Evolutionary conservation across 2,113 vertebrate species (phyloP), one percentile per base, ranked within the genome.

Genomic region (Daboia siamensis): DNA sequence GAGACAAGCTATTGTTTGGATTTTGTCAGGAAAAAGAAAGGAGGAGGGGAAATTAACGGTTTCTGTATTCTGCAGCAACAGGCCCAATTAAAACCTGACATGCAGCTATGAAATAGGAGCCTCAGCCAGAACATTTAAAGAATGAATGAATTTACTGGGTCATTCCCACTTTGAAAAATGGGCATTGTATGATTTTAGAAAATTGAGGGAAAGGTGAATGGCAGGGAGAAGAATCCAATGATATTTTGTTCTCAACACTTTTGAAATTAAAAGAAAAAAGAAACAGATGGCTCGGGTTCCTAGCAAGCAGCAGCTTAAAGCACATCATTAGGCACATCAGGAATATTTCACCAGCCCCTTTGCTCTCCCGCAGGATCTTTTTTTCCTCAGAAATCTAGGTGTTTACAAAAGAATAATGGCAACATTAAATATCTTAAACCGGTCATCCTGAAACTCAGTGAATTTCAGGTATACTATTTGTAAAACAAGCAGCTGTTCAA

Each of bases 261-360:
- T 80, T 39, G 69, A 80, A 80, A 80, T 80, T 80, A 39, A 93
- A 48, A 91, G 92, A 56, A 15, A 94, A 61, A 93, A 85, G 93
- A 95, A 93, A 92, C 91, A 94, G 94, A 95, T 93, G 89, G 93
- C 95, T 91, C 74, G 92, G 93, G 44, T 21, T 94, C 87, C 91
- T 90, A 95, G 92, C 59, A 94, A 90, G 91, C 93, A 95, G 91
- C 86, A 94, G 74, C 94, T 93, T 93, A 89, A 94, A 95, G 52
- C 17, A 39, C 17, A 80, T 80, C 69, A 80, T 80, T 80, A 80
- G 6, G 33, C 33, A 39, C 33, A 8, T 80, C 2, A 15, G 69
- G 69, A 86, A 24, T 2, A 29, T 86, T 86, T 51, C 85, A 74
- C n/a, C 69, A 80, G n/a, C 29, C 15, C n/a, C 20, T 74, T 74